Percentiles rank a stretch among this genome's conserved stretches.
Conservation (phyloP, 1,140 invertebrate species). For the Drosophila funebris region DNA sequence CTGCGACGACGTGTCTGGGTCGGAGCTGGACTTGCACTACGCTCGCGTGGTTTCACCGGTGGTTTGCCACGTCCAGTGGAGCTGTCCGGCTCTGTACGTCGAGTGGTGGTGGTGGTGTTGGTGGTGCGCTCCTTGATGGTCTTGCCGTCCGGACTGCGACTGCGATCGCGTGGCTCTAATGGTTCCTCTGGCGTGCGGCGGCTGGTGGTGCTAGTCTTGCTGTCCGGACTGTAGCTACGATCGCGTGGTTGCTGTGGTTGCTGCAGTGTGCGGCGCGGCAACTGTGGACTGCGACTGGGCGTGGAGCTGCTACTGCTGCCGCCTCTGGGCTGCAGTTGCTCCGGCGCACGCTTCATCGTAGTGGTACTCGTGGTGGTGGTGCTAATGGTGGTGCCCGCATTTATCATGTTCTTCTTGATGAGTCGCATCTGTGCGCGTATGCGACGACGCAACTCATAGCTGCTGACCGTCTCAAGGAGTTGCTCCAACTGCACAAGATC, state of each 20-base stretch:
- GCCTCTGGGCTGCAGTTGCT: conserved; percentile 22
- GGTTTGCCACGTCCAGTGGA: conserved; percentile 57
- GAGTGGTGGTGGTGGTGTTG: conserved; percentile 3
- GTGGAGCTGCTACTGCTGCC: conserved; percentile 30
- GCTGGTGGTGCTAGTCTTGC: background rate
- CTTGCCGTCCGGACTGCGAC: conserved; percentile 8
- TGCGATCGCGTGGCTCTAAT: conserved; percentile 1
- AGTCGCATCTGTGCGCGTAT: conserved; percentile 90
- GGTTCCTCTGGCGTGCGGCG: background rate
- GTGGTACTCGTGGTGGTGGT: conserved; percentile 36
- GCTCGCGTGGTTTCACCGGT: conserved; percentile 68
- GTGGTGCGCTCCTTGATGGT: conserved; percentile 29
- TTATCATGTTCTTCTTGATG: conserved; percentile 85
- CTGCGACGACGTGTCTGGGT: conserved; percentile 25
- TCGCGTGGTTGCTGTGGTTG: background rate
- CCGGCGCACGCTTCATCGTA: conserved; percentile 5
- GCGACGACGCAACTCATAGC: conserved; percentile 89
- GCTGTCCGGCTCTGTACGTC: conserved; percentile 45
- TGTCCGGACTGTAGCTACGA: conserved; percentile 17
- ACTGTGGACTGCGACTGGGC: conserved; percentile 38
- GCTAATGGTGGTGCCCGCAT: conserved; percentile 40
- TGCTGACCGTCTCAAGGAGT: conserved; percentile 89
- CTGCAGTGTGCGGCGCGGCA: background rate
- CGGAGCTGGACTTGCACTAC: conserved; percentile 65
- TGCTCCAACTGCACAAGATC: conserved; percentile 88